A percentile compares a stretch with the other conserved stretches of the same genome.
Conservation (phyloP, 1,140 invertebrate genomes). For the Littorina saxatilis region DNA sequence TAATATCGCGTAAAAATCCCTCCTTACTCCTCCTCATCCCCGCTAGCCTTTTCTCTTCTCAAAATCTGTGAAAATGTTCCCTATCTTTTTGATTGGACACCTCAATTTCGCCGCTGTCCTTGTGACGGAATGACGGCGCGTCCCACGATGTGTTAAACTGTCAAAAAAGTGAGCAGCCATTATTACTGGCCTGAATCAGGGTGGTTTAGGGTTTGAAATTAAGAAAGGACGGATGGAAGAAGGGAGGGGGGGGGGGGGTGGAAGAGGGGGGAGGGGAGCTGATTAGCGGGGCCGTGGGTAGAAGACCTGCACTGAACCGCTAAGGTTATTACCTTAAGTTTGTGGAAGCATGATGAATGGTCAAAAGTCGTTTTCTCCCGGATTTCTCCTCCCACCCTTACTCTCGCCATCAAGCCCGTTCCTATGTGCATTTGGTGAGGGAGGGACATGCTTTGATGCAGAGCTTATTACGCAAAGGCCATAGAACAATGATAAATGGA, state of each 20-base stretch:
- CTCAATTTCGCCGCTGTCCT: conserved; percentile 20
- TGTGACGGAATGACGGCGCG: neutral
- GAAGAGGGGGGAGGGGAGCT: neutral
- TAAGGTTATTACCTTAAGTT: too few species aligned
- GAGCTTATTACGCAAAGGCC: neutral
- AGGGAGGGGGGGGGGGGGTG: neutral
- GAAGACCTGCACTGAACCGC: too few species aligned
- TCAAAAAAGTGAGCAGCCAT: conserved; percentile 13
- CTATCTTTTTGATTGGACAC: conserved; percentile 26
- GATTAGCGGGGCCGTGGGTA: neutral
- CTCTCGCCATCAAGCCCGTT: too few species aligned
- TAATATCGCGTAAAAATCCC: neutral
- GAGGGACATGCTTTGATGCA: neutral
- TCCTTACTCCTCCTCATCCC: too few species aligned
- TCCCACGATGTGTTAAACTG: conserved; percentile 25
- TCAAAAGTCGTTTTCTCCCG: too few species aligned
- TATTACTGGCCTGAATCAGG: neutral
- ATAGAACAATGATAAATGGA: conserved; percentile 20
- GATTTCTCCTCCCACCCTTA: too few species aligned
- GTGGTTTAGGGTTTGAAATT: neutral
- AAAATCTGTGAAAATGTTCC: conserved; percentile 2
- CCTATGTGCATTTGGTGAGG: too few species aligned
- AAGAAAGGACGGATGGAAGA: neutral
- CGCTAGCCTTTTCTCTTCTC: too few species aligned
- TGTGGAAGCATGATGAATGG: too few species aligned